Base-by-base conservation (phyloP, 1,140 invertebrate genomes). In the Drosophila sechellia region DNA sequence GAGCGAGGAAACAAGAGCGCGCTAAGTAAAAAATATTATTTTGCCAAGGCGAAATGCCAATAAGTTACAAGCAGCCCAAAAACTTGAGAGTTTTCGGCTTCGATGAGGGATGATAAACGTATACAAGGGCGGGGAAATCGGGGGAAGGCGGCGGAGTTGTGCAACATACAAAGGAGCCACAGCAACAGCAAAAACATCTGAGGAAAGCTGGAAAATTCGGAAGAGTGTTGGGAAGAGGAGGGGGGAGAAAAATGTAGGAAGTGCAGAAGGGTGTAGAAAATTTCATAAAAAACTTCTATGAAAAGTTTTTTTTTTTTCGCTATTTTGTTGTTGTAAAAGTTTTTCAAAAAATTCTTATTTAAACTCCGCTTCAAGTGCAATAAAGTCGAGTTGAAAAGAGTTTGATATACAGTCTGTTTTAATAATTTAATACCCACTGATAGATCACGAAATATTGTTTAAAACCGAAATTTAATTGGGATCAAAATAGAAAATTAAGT, bases 281-380 rank as follows among this genome's bases (percentile, higher is more conserved):
- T 89, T 87, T 87, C 83, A 87, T 87, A 87, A 87, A 86, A 86
- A 86, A 86, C 84, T 87, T 79, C 55, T 63, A 65, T 65, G 58
- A 66, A 83, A 86, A 86, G 78, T 85, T 78, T 69, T 40, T 53
- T 46, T 57, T 71, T 46, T 74, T 60, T 50, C 17, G 20, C 8
- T 54, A 45, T 68, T 39, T 31, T 49, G 27, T 49, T 54, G 53
- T 72, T 80, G 43, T 50, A 77, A 83, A 86, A 87, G 59, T 68
- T 81, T 55, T 43, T 37, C 27, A n/a, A 65, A 89, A 86, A 87
- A 89, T 87, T 87, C 70, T 77, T 87, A 73, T 83, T 87, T 87
- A 87, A 87, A 87, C 83, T 83, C 71, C 79, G 84, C 83, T 87
- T 87, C 83, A 87, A 87, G 83, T 87, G 83, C 76, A 87, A 83